phyloP scores from a whole-genome alignment of 2,113 vertebrate species.

The Gavia stellata region DNA sequence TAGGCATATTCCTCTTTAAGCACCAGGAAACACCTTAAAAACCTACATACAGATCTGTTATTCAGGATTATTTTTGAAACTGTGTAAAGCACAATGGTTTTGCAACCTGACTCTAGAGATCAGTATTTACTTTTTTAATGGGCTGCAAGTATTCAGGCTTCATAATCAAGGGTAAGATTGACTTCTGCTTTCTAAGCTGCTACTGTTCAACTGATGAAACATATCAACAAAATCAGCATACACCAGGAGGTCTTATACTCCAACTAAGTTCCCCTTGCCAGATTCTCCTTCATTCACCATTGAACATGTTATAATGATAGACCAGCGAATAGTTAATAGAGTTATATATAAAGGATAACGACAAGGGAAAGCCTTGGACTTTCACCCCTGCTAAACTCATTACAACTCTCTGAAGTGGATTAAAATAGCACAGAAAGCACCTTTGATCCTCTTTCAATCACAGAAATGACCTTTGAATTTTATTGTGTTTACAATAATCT shows the following conservation, averaged over 20 bases:
- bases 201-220: conserved; percentile 17
- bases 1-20: background rate
- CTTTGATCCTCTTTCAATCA: conserved; percentile 3
- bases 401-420: background rate
- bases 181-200: conserved; percentile 22
- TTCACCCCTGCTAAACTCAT: conserved; percentile 11
- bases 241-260: background rate
- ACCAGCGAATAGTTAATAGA: background rate
- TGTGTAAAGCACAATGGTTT: background rate
- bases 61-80: background rate
- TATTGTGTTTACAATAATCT: conserved; percentile 38
- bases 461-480: conserved; percentile 28
- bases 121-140: background rate
- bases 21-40: background rate
- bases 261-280: background rate
- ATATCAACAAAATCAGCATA: conserved; percentile 49
- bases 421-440: conserved; percentile 17
- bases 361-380: background rate
- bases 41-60: background rate
- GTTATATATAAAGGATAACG: background rate
- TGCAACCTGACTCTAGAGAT: background rate
- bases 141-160: background rate
- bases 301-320: background rate
- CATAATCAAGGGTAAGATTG: conserved; percentile 5
- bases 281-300: conserved; percentile 44